Conservation (phyloP, 2,888 invertebrate species). For the Plagodis pulveraria region DNA sequence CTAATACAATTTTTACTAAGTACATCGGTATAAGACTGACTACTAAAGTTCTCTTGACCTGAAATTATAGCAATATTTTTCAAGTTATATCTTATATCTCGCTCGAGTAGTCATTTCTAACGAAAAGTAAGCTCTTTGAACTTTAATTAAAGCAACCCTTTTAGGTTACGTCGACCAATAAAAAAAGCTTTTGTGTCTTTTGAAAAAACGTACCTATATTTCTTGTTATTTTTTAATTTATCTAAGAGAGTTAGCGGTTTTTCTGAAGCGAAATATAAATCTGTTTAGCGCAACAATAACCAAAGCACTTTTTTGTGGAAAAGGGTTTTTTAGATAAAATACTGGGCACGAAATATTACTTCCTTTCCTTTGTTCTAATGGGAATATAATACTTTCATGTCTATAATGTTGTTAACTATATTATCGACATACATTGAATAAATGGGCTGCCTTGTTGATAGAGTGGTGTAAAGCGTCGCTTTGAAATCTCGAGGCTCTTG, state of each 20-base stretch:
- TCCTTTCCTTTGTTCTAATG: conserved; percentile 46
- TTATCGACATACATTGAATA: no score
- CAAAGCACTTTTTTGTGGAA: conserved; percentile 45
- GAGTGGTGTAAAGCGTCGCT: no score
- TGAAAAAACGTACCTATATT: conserved; percentile 40
- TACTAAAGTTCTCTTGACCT: background rate
- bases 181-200: conserved; percentile 20
- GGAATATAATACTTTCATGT: conserved; percentile 45
- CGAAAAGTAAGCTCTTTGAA: conserved; percentile 19
- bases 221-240: conserved; percentile 53
- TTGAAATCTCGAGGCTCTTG: no score
- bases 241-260: conserved; percentile 40
- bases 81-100: conserved; percentile 7
- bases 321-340: conserved; percentile 47
- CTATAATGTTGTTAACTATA: no score
- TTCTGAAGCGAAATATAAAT: conserved; percentile 51
- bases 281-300: conserved; percentile 52
- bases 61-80: background rate
- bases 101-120: conserved; percentile 13
- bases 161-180: conserved; percentile 25
- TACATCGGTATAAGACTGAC: no score
- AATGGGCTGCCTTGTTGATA: no score
- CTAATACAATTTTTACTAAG: no score
- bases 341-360: conserved; percentile 42
- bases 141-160: conserved; percentile 34